Percentiles rank a stretch among this genome's conserved stretches.
Conservation (phyloP, 2,888 invertebrate genomes). For the Agapetus fuscipes region DNA sequence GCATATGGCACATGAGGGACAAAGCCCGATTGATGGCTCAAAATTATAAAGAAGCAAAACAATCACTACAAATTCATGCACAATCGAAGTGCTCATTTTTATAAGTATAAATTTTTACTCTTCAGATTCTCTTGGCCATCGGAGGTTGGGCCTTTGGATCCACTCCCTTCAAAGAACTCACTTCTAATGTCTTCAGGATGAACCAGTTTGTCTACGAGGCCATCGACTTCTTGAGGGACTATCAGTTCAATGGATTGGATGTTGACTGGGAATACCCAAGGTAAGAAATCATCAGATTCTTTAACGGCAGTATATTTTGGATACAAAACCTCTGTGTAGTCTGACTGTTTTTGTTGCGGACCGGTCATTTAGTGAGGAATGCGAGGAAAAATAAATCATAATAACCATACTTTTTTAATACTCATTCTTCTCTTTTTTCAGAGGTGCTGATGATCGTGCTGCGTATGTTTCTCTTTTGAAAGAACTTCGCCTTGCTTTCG, state of each 20-base stretch:
- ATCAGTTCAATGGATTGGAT: constrained; percentile 86
- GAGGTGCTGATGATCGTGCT: constrained; percentile 77
- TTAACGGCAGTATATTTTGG: too few relatives aligned
- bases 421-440: too few relatives aligned
- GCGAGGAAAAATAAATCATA: not conserved
- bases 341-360: too few relatives aligned
- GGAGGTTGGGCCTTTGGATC: constrained; percentile 97
- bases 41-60: too few relatives aligned
- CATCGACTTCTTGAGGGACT: constrained; percentile 83
- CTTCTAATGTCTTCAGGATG: constrained; percentile 86
- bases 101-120: too few relatives aligned
- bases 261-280: constrained; percentile 92
- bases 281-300: constrained; percentile 35
- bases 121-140: constrained; percentile 70
- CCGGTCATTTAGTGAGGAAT: too few relatives aligned
- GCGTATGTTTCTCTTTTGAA: constrained; percentile 77
- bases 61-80: too few relatives aligned
- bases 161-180: constrained; percentile 86
- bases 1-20: too few relatives aligned
- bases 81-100: too few relatives aligned
- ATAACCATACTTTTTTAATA: too few relatives aligned
- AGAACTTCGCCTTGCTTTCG: constrained; percentile 83
- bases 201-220: constrained; percentile 93
- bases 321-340: too few relatives aligned
- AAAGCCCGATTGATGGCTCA: too few relatives aligned